phyloP scores from a whole-genome alignment of 2,797 vertebrate genomes.

The Carduelis carduelis region DNA sequence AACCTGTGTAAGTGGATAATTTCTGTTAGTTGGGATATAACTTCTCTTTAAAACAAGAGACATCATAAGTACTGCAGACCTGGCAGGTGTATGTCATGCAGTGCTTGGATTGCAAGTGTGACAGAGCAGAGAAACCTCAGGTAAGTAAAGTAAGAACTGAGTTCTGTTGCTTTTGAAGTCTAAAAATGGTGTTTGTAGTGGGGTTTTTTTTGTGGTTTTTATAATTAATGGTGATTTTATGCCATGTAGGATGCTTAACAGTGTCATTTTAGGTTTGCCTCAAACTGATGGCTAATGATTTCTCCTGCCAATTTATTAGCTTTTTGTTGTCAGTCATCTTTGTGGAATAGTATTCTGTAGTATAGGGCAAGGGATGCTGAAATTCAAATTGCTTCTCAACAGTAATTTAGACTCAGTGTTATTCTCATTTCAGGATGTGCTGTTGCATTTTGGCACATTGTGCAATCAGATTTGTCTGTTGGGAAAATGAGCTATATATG shows the following conservation, averaged over 20 bases:
- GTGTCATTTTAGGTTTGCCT: background rate
- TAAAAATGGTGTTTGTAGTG: background rate
- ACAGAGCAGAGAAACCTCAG: background rate
- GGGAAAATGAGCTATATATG: background rate
- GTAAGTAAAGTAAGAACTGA: constrained; percentile 11
- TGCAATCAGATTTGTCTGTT: background rate
- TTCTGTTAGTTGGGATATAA: background rate
- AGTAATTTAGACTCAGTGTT: background rate
- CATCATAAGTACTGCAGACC: background rate
- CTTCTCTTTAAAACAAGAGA: background rate
- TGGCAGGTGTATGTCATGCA: background rate
- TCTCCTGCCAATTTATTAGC: background rate
- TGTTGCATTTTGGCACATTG: background rate
- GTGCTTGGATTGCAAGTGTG: background rate
- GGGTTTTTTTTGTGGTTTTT: background rate
- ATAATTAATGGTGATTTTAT: background rate
- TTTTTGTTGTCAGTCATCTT: background rate
- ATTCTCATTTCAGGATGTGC: background rate
- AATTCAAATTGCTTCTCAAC: background rate
- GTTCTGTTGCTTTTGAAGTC: background rate
- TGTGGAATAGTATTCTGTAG: background rate
- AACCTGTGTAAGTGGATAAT: background rate
- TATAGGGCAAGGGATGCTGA: background rate
- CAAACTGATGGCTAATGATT: background rate
- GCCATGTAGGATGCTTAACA: background rate